Evolutionary conservation across 2,113 vertebrate species (phyloP).

Genomic region (Pica pica): DNA sequence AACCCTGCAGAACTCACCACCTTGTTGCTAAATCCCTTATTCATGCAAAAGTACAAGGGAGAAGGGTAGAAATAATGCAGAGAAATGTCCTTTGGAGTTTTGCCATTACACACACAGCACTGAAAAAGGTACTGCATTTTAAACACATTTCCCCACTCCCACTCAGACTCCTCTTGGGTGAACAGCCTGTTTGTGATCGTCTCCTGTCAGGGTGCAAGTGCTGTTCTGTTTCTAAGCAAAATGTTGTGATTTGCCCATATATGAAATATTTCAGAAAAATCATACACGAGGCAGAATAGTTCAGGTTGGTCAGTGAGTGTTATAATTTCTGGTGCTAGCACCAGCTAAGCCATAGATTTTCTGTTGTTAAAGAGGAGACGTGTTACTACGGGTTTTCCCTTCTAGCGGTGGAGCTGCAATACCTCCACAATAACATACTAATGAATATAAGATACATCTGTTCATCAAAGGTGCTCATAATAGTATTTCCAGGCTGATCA

Average conservation of each 20-base stretch:
- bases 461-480: not conserved
- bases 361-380: not conserved
- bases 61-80: not conserved
- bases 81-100: not conserved
- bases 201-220: not conserved
- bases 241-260: not conserved
- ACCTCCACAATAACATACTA: not conserved
- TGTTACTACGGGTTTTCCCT: not conserved
- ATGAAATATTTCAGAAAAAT: not conserved
- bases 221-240: not conserved
- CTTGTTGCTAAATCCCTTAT: not conserved
- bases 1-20: not conserved
- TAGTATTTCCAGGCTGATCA: not conserved
- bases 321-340: not conserved
- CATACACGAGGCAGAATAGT: accelerated
- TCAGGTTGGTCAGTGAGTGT: not conserved
- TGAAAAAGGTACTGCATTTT: not conserved
- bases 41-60: not conserved
- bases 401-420: not conserved
- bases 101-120: not conserved
- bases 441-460: not conserved
- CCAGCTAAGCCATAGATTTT: not conserved
- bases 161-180: not conserved
- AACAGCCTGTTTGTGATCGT: not conserved
- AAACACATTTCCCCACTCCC: not conserved